These are phyloP conservation scores for Tiliacea aurago DNA, from an alignment of 2,888 invertebrate species.

Conservation along the genomic window DNA sequence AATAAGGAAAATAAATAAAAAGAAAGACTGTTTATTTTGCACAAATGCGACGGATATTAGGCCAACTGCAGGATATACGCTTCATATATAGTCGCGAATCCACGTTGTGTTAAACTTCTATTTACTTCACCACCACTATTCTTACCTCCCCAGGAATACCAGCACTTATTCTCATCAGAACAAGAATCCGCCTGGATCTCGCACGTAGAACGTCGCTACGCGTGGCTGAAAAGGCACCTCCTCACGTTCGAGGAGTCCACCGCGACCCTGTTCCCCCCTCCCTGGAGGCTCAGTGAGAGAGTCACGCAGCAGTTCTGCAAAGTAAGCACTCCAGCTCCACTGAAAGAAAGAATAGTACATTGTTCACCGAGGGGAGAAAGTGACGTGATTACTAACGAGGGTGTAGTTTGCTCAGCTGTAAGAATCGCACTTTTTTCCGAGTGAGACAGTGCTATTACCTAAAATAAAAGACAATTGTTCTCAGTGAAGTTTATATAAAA, in stretches of 20 bases:
- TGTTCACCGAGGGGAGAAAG: no score
- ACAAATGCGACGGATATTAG: neutral
- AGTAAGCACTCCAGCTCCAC: conserved; percentile 65
- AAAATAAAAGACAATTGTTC: no score
- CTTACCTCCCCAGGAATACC: conserved; percentile 94
- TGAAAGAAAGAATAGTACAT: no score
- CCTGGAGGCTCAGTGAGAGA: conserved; percentile 98
- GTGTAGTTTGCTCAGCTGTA: no score
- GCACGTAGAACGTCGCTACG: conserved; percentile 97
- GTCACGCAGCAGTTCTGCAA: conserved; percentile 97
- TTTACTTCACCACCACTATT: neutral
- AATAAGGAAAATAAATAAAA: no score
- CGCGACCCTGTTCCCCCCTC: conserved; percentile 96
- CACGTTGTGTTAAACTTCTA: no score
- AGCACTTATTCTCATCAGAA: conserved; percentile 97
- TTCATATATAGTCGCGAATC: neutral
- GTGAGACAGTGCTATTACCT: no score
- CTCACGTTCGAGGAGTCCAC: conserved; percentile 98
- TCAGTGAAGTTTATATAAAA: no score
- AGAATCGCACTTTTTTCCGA: no score
- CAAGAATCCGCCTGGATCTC: conserved; percentile 99
- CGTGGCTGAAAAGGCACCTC: conserved; percentile 98
- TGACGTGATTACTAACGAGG: no score
- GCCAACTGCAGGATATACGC: neutral
- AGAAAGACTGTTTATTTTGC: no score